These are phyloP conservation scores for Phenganax subtilis DNA, from an alignment of 92 coral and sea anemone species.

Conservation along the genomic window DNA sequence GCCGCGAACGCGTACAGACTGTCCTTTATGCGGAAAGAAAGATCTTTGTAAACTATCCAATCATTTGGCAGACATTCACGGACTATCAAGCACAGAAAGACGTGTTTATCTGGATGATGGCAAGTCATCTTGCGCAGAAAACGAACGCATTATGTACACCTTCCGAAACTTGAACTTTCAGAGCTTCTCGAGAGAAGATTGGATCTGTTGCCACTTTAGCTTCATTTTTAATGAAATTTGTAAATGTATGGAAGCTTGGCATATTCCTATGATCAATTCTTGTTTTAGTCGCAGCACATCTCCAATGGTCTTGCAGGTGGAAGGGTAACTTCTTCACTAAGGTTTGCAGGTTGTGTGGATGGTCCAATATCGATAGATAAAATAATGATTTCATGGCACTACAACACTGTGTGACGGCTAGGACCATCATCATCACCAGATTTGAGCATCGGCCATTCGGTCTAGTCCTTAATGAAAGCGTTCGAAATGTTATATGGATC, in stretches of 20 bases:
- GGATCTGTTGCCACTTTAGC: conserved; percentile 42
- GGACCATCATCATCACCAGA: conserved; percentile 42
- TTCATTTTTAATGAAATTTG: conserved; percentile 31
- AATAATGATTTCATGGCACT: conserved; percentile 41
- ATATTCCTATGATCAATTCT: background rate
- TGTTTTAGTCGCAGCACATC: conserved; percentile 26
- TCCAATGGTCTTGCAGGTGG: conserved; percentile 38
- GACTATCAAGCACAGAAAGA: too few relatives aligned
- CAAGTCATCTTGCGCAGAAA: too few relatives aligned
- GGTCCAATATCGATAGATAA: conserved; percentile 33
- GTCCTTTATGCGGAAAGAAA: too few relatives aligned
- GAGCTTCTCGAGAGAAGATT: conserved; percentile 29
- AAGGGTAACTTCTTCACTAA: conserved; percentile 30
- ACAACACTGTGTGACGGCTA: conserved; percentile 36
- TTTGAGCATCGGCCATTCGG: conserved; percentile 43
- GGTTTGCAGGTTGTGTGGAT: conserved; percentile 42
- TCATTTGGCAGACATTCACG: too few relatives aligned
- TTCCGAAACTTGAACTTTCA: conserved; percentile 11
- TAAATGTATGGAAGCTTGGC: conserved; percentile 25
- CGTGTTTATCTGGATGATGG: too few relatives aligned
- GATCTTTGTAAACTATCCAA: too few relatives aligned
- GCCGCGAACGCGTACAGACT: too few relatives aligned
- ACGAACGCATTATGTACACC: too few relatives aligned
- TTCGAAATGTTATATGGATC: conserved; percentile 50
- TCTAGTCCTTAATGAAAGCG: conserved; percentile 39